These are phyloP conservation scores for Macquaria ambigua DNA, from an alignment of 2,113 vertebrate genomes.

Conservation along the genomic window DNA sequence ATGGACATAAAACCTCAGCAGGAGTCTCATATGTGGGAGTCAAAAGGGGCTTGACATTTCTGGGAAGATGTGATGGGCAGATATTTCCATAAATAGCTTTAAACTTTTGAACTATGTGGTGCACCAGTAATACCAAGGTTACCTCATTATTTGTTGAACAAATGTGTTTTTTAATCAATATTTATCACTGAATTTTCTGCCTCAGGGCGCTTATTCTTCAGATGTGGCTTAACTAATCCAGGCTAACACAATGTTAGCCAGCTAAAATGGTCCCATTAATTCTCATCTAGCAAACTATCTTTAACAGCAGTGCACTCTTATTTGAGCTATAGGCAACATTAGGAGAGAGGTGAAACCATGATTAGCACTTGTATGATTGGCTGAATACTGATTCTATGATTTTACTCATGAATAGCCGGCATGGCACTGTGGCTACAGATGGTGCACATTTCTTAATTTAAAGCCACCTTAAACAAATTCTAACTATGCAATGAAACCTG, in stretches of 20 bases:
- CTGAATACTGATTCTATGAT: not conserved
- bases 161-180: not conserved
- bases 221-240: not conserved
- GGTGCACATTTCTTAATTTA: not conserved
- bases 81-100: conserved; percentile 9
- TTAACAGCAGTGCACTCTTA: not conserved
- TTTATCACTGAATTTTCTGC: not conserved
- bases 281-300: not conserved
- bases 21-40: not conserved
- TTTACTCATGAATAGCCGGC: not conserved
- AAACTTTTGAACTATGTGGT: conserved; percentile 4
- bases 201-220: not conserved
- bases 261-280: not conserved
- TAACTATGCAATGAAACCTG: not conserved
- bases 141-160: not conserved
- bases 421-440: not conserved
- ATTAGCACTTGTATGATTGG: not conserved
- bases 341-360: not conserved
- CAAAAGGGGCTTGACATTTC: conserved; percentile 7
- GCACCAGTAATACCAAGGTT: not conserved
- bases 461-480: not conserved
- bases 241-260: not conserved
- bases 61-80: not conserved
- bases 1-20: conserved; percentile 36
- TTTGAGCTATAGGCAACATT: not conserved